Conservation (phyloP, 2,797 vertebrate genomes). For the Arrhamphus sclerolepis region DNA sequence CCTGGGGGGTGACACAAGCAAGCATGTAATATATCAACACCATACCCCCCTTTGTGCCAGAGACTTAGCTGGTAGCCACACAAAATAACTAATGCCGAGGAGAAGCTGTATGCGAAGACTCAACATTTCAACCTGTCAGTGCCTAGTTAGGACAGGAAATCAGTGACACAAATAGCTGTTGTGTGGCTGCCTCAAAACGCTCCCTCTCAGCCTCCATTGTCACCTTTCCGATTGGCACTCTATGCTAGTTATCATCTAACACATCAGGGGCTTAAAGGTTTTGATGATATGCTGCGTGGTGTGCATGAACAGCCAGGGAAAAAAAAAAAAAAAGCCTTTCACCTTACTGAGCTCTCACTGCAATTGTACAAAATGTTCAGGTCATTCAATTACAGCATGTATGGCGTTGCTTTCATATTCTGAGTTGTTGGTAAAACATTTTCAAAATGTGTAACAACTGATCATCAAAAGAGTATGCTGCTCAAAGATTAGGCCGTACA, state of each 20-base stretch:
- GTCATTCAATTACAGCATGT: slow-evolving; percentile 43
- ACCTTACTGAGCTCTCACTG: slow-evolving; percentile 18
- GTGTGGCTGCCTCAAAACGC: slow-evolving; percentile 70
- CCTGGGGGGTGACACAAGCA: slow-evolving; percentile 42
- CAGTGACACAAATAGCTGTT: slow-evolving; percentile 78
- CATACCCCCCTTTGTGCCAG: slow-evolving; percentile 11
- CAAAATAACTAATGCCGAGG: slow-evolving; percentile 58
- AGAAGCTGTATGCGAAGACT: slow-evolving; percentile 60
- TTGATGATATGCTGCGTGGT: slow-evolving; percentile 46
- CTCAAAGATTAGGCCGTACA: background rate
- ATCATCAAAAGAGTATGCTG: slow-evolving; percentile 9
- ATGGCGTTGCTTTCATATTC: slow-evolving; percentile 15
- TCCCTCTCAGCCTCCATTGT: slow-evolving; percentile 70
- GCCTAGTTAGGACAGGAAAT: slow-evolving; percentile 62
- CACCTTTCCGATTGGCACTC: slow-evolving; percentile 70
- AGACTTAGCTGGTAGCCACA: slow-evolving; percentile 36
- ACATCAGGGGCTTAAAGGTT: slow-evolving; percentile 58
- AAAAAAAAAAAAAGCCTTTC: slow-evolving; percentile 19
- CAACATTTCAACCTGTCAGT: slow-evolving; percentile 75
- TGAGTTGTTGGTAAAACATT: slow-evolving; percentile 23
- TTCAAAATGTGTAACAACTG: slow-evolving; percentile 21
- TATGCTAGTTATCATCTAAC: slow-evolving; percentile 72
- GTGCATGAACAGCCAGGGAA: slow-evolving; percentile 35
- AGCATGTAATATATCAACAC: slow-evolving; percentile 65
- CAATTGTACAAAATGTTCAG: slow-evolving; percentile 28